Evolutionary conservation across 2,888 invertebrate genomes (phyloP), one percentile per base, ranked within the genome.

Genomic region (Agapetus fuscipes): DNA sequence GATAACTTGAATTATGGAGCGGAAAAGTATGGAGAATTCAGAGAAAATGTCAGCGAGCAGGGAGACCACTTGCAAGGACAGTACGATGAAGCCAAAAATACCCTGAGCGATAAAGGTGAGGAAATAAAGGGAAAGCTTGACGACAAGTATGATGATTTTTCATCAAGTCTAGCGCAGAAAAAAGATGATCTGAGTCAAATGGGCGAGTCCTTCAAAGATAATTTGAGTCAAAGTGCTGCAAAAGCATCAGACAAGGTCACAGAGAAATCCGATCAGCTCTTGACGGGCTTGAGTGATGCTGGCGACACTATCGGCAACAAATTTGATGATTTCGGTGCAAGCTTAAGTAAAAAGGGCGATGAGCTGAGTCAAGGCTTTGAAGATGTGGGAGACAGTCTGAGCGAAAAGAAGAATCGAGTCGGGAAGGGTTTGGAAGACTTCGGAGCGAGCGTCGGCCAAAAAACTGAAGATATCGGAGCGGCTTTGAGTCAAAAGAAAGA

Each of bases 321-420:
- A 30, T 35, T 28, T n/a, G 15, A 14, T 17, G 14, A 35, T 6
- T 55, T 61, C 6, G 59, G 60, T 24, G 52, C 53, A 41, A 49
- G 55, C 39, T 60, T 61, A 0, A 60, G 61, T 46, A 52, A 57
- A 33, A 54, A 55, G 2, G 60, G 59, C 9, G 61, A 61, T 36
- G 55, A 60, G 20, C 40, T 55, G 24, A 49, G 45, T 20, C 34
- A 52, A 42, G 37, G 35, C 25, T 27, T 31, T n/a, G 17, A 14
- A 12, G 30, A 33, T 9, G 24, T 31, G 27, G 30, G 32, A 10
- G 24, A 36, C 24, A 31, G 35, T 13, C 16, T 25, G 12, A 33
- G 15, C 3, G 20, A 30, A 31, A 39, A 20, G 3, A 54, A 59
- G 27, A 62, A 61, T 47, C 56, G 54, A n/a, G 50, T 63, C 34